Evolutionary conservation across 2,888 invertebrate species (phyloP), one percentile per base, ranked within the genome.

Genomic region (Candidula unifasciata): DNA sequence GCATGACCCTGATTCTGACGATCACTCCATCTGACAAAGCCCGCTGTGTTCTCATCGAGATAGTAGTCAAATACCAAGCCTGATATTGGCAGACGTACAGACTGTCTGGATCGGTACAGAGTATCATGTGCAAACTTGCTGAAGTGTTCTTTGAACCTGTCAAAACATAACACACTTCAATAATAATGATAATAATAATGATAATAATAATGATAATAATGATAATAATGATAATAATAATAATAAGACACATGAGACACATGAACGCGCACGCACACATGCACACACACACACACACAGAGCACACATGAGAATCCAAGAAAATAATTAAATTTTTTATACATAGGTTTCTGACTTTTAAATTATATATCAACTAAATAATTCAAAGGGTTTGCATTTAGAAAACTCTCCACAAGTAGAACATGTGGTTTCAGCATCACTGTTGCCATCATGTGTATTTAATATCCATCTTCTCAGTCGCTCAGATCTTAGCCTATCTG

Each of bases 51-150:
- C 57, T 90, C 90, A 84, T 93, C 92, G 33, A 93, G 82, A 66
- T 86, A 89, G 85, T 91, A 92, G 87, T 93, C 93, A 88, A 90
- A 93, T 68, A 93, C 92, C 37, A 89, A 88, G 33, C 91, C 92
- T 74, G 85, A 87, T 33, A 89, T 83, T 0, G 93, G 93, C 8
- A 93, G 85, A 21, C 88, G 86, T 64, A 93, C 87, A 0, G 92
- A 91, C 66, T 92, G 90, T 13, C 90, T 86, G 21, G 92, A 91
- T n/a, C 91, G 89, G 83, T 90, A 90, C 87, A 93, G 87, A 1
- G 89, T 89, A 83, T 92, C 92, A 81, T 91, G 90, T 13, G 91
- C 91, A 90, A 92, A 92, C 86, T 91, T 89, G 87, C 91, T 90
- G 89, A 93, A 93, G 81, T 88, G 91, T 2, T 91, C 90, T 71